Base-by-base conservation (phyloP, 1,140 invertebrate species). In the Aphaenogaster floridana region DNA sequence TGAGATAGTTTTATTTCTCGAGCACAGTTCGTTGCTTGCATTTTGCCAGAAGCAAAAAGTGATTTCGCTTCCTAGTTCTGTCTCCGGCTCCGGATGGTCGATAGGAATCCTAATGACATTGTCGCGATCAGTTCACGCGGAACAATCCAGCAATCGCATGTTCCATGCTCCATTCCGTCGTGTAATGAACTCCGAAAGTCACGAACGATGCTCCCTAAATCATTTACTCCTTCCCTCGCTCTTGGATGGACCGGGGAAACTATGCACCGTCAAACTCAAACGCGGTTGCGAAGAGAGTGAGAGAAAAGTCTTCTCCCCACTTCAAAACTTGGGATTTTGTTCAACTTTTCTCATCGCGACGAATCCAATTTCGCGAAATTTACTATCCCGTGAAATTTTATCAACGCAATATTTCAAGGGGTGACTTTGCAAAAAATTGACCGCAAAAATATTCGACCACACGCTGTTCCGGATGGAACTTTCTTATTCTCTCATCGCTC, bases 121-220 rank as follows among this genome's bases (percentile, higher is more conserved):
- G 54, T 61, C 13, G 54, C 42, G 80, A 84, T 34, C 80, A 83
- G 28, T 83, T 74, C 68, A 28, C 54, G 80, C 28, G 57, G 69
- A 76, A 84, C 57, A 84, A 48, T 63, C 69, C 69, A 48, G 80
- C 80, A 84, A 84, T 84, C 69, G 54, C 39, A 36, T 74, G 80
- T 63, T 63, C 54, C 54, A 61, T 45, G 69, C 28, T 84, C 42
- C 69, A 84, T 84, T 76, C 80, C 54, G 13, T 76, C 42, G 42
- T 28, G 69, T 84, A 84, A 84, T 84, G 80, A 76, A 84, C 69
- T 84, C n/a, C 17, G 57, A 76, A 74, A 84, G 69, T 61, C 69
- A 74, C 45, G 74, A 61, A 59, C 42, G 28, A 5, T 28, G 42
- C 34, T 76, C 54, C 80, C 69, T 84, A 84, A 74, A 84, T 76